These are phyloP conservation scores for Morpho helenor DNA, from an alignment of 2,888 invertebrate genomes.

Conservation along the genomic window DNA sequence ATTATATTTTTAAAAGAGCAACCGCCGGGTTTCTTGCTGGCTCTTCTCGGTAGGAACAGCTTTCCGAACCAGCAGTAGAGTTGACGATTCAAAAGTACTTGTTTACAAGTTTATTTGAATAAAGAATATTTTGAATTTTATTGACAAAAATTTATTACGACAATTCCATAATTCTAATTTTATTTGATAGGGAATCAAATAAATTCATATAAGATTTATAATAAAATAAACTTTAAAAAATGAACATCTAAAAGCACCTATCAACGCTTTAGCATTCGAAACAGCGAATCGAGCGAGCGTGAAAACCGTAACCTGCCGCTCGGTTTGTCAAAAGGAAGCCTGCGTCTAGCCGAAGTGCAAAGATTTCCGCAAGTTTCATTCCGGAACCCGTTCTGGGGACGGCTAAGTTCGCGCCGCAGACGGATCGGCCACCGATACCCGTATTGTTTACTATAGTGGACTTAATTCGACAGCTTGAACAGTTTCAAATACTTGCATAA, in stretches of 20 bases:
- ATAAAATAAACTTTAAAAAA: not conserved
- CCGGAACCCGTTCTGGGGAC: slow-evolving; percentile 30
- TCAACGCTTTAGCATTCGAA: slow-evolving; percentile 20
- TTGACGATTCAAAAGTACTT: too few relatives aligned
- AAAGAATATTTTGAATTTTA: too few relatives aligned
- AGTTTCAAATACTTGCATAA: slow-evolving; percentile 20
- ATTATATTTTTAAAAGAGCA: too few relatives aligned
- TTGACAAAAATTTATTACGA: too few relatives aligned
- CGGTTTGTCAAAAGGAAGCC: slow-evolving; percentile 38
- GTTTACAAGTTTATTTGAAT: too few relatives aligned
- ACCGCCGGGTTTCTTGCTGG: too few relatives aligned
- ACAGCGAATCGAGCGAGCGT: slow-evolving; percentile 18
- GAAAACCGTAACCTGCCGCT: slow-evolving; percentile 29
- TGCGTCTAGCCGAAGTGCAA: slow-evolving; percentile 23
- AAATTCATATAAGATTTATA: too few relatives aligned
- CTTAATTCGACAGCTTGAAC: slow-evolving; percentile 20
- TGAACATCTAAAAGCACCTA: slow-evolving; percentile 3
- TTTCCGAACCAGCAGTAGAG: too few relatives aligned
- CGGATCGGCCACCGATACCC: slow-evolving; percentile 26
- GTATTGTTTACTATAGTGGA: slow-evolving; percentile 29
- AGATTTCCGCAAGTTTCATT: slow-evolving; percentile 31
- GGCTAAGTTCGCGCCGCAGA: slow-evolving; percentile 33
- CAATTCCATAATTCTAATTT: not conserved
- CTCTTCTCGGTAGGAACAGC: too few relatives aligned
- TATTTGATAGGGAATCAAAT: too few relatives aligned